A percentile compares a stretch with the other conserved stretches of the same genome.
Evolutionary conservation across 2,888 invertebrate genomes (phyloP).

Genomic region (Oeneis ivallda): DNA sequence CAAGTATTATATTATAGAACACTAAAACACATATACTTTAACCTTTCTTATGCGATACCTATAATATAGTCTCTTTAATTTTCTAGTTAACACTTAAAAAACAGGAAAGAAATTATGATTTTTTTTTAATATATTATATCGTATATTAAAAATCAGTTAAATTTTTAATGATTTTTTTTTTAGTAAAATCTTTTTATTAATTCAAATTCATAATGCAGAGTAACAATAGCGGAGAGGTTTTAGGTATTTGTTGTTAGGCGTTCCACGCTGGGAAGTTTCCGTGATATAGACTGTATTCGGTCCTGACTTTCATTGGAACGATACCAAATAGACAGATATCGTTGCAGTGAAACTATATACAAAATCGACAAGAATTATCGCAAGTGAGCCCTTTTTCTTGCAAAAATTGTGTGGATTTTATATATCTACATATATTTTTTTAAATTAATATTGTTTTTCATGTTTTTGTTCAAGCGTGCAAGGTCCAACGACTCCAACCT

Average conservation of each 20-base stretch:
- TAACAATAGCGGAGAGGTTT: conserved; percentile 55
- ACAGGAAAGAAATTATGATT: conserved; percentile 42
- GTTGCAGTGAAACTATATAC: conserved; percentile 47
- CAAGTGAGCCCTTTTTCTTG: conserved; percentile 68
- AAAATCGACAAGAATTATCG: conserved; percentile 58
- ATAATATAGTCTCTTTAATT: conserved; percentile 66
- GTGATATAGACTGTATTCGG: conserved; percentile 33
- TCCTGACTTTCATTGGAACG: conserved; percentile 45
- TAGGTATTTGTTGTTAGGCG: conserved; percentile 39
- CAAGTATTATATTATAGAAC: conserved; percentile 34
- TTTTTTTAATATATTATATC: conserved; percentile 34
- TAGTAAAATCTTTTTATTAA: conserved; percentile 43
- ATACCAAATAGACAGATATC: conserved; percentile 26
- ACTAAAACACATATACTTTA: conserved; percentile 60
- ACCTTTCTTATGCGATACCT: conserved; percentile 54
- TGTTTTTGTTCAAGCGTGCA: conserved; percentile 41
- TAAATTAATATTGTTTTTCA: conserved; percentile 37
- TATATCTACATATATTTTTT: conserved; percentile 44
- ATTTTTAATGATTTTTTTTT: conserved; percentile 44
- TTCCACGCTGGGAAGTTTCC: conserved; percentile 28
- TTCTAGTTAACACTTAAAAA: conserved; percentile 49
- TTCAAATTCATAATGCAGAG: conserved; percentile 56
- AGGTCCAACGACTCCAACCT: conserved; percentile 43
- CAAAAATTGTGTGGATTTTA: conserved; percentile 57
- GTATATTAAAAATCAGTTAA: conserved; percentile 60